Conservation (phyloP, 2,888 invertebrate species). For the Cataglyphis albicans region DNA sequence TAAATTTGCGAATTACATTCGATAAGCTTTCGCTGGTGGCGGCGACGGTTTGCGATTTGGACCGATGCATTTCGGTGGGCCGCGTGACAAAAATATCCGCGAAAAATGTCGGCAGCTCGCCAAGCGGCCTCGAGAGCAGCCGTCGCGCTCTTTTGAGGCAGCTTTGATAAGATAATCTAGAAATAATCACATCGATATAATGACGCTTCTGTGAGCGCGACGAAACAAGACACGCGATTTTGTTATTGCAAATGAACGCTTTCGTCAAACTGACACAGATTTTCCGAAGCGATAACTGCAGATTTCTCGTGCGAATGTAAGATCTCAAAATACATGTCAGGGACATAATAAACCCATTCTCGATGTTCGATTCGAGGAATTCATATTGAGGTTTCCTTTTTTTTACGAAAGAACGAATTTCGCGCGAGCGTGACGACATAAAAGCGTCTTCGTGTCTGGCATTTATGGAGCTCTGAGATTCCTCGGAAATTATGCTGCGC, state of each 20-base stretch:
- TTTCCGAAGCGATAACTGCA: background rate
- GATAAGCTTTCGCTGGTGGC: background rate
- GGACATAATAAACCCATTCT: conserved; percentile 20
- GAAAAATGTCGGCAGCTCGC: conserved; percentile 82
- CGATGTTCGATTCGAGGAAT: background rate
- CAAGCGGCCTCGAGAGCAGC: conserved; percentile 77
- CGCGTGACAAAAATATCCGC: conserved; percentile 80
- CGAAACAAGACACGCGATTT: background rate
- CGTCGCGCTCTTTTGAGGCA: conserved; percentile 52
- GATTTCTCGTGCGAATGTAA: background rate
- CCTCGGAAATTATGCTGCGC: conserved; percentile 29
- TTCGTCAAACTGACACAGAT: background rate
- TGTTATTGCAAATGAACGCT: background rate
- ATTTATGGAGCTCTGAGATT: conserved; percentile 35
- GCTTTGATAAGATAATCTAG: conserved; percentile 79
- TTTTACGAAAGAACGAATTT: conserved; percentile 13
- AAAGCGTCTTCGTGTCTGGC: conserved; percentile 24
- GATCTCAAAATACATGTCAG: conserved; percentile 27
- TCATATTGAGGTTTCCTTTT: conserved; percentile 19
- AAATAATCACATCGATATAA: background rate
- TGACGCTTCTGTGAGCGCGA: background rate
- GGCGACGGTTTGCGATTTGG: conserved; percentile 18
- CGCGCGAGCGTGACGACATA: conserved; percentile 26
- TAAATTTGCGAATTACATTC: background rate
- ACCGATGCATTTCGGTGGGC: conserved; percentile 17